Evolutionary conservation across 2,797 vertebrate genomes (phyloP).

Genomic region (Gobionotothen gibberifrons): DNA sequence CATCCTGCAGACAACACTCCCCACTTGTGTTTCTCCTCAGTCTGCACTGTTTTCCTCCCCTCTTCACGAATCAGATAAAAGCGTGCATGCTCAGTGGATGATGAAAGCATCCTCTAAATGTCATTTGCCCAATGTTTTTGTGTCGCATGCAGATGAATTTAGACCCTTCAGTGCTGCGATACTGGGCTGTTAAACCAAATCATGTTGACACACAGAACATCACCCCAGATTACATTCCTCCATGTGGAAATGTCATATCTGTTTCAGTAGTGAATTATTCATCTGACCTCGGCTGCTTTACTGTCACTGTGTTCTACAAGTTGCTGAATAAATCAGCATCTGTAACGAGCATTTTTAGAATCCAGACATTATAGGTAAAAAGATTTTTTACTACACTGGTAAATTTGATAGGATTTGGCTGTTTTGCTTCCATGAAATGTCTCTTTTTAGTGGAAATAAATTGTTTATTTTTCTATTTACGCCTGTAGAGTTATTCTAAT

Average conservation of each 20-base stretch:
- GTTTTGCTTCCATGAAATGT: no score
- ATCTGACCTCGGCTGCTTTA: slow-evolving; percentile 32
- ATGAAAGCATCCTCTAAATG: slow-evolving; percentile 45
- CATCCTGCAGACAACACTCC: slow-evolving; percentile 17
- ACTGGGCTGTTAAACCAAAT: slow-evolving; percentile 21
- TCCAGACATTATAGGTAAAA: no score
- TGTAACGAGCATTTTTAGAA: background rate
- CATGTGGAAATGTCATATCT: slow-evolving; percentile 52
- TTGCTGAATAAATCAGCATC: background rate
- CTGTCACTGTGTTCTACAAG: background rate
- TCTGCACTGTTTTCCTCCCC: slow-evolving; percentile 28
- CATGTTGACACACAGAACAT: slow-evolving; percentile 31
- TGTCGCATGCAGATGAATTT: slow-evolving; percentile 30
- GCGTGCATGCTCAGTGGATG: slow-evolving; percentile 2
- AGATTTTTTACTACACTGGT: no score
- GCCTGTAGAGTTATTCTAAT: no score
- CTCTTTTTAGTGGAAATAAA: no score
- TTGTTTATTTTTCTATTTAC: no score
- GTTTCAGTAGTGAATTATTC: slow-evolving; percentile 50
- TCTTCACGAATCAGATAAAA: slow-evolving; percentile 37
- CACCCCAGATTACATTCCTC: slow-evolving; percentile 35
- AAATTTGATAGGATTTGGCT: no score
- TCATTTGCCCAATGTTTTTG: slow-evolving; percentile 37
- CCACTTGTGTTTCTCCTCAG: slow-evolving; percentile 25
- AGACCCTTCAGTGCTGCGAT: slow-evolving; percentile 7